Conservation (phyloP, 2,888 invertebrate genomes). For the Agrilus mali region DNA sequence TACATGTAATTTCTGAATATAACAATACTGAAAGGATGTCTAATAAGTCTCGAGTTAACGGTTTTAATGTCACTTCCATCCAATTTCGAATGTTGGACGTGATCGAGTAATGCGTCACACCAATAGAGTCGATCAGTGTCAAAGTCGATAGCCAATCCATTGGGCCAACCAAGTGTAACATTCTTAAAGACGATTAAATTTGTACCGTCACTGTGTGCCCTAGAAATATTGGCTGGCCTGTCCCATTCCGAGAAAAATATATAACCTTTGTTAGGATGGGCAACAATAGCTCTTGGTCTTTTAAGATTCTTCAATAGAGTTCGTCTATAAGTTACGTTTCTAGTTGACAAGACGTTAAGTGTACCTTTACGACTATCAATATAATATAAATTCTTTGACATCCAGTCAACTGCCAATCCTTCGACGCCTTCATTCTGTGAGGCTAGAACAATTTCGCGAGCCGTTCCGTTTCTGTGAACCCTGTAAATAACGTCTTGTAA, state of each 20-base stretch:
- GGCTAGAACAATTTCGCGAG: slow-evolving; percentile 79
- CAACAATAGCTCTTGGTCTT: slow-evolving; percentile 89
- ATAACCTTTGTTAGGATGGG: slow-evolving; percentile 89
- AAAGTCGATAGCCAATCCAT: slow-evolving; percentile 90
- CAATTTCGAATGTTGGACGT: slow-evolving; percentile 85
- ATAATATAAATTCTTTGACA: slow-evolving; percentile 87
- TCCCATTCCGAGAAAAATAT: slow-evolving; percentile 97
- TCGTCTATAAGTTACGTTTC: slow-evolving; percentile 71
- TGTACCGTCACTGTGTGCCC: slow-evolving; percentile 83
- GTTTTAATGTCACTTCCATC: slow-evolving; percentile 87
- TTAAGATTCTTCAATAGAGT: slow-evolving; percentile 79
- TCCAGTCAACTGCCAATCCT: slow-evolving; percentile 92
- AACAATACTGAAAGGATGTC: slow-evolving; percentile 86
- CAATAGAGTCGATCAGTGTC: slow-evolving; percentile 81
- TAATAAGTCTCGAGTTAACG: slow-evolving; percentile 71
- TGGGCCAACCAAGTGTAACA: slow-evolving; percentile 92
- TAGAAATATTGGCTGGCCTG: slow-evolving; percentile 89
- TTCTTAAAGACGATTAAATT: slow-evolving; percentile 79
- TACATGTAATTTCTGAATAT: slow-evolving; percentile 87
- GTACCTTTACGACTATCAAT: slow-evolving; percentile 92
- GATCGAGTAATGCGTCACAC: slow-evolving; percentile 93
- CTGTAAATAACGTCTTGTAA: slow-evolving; percentile 88
- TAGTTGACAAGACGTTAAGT: slow-evolving; percentile 80
- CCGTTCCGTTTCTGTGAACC: slow-evolving; percentile 65
- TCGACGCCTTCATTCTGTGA: slow-evolving; percentile 96